Evolutionary conservation across 2,797 vertebrate genomes (phyloP), one percentile per base, ranked within the genome.

Genomic region (Mastacembelus armatus): DNA sequence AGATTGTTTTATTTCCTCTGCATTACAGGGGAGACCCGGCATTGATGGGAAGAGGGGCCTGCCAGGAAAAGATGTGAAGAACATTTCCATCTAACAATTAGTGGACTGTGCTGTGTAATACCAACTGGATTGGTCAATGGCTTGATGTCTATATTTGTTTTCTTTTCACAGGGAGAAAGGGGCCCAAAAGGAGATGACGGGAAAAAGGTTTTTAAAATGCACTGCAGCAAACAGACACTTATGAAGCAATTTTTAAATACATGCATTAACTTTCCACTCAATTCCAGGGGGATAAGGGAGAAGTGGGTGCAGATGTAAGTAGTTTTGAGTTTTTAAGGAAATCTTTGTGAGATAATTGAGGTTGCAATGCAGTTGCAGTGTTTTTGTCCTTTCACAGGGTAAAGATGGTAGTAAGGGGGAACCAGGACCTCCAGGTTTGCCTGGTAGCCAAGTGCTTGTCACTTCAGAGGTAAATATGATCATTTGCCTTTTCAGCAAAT

Each of bases 31-130:
- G 12, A 90, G 85, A 80, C 65, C 94, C 49, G 93, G 93, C 42
- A 74, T 90, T 21, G 94, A 95, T 48, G 94, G 94, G 38, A 95
- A 95, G 72, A 89, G 93, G 57, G 94, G 94, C 50, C 55, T 88
- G 44, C 24, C 91, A 19, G 94, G 92, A 74, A 93, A 91, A 75
- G 90, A 94, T 71, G 94, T 94, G 79, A 85, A 92, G 9, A 42
- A 4, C 29, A 36, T 65, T 70, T 59, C 44, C n/a, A 43, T 76
- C 45, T 21, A 55, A 52, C 35, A 30, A 22, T 49, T 49, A 51
- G 12, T 55, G 6, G 26, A 16, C 36, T 7, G 2, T 36, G 11
- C 27, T 51, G 1, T 30, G 26, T 44, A 22, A 62, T 2, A 27
- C 27, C 21, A 42, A 4, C 30, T 71, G 24, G 14, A 49, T 66